phyloP scores from a whole-genome alignment of 2,888 invertebrate genomes.

The Noctua comes region DNA sequence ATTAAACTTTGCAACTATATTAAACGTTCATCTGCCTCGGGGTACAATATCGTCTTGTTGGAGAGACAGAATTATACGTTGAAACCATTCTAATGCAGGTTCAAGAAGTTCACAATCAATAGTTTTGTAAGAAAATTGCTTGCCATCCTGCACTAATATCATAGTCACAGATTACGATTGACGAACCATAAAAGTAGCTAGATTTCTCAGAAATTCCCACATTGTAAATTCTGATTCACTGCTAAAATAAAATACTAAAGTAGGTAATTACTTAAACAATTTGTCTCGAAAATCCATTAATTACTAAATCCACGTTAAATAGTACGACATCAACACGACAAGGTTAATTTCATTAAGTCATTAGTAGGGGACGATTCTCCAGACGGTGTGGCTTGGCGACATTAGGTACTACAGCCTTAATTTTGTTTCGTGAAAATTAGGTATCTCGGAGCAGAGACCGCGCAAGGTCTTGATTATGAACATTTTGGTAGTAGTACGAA shows the following conservation, averaged over 20 bases:
- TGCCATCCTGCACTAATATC: not conserved
- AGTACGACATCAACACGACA: slow-evolving; percentile 19
- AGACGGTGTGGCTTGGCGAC: slow-evolving; percentile 41
- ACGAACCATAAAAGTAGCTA: not conserved
- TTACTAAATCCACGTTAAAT: slow-evolving; percentile 23
- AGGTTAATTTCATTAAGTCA: slow-evolving; percentile 59
- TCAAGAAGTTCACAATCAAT: not conserved
- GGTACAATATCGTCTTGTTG: slow-evolving; percentile 11
- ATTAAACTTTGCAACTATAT: slow-evolving; percentile 16
- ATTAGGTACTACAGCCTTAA: slow-evolving; percentile 21
- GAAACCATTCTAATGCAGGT: not conserved
- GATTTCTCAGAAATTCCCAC: not conserved
- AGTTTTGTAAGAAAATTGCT: not conserved
- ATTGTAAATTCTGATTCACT: not conserved
- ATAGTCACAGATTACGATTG: not conserved
- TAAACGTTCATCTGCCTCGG: slow-evolving; percentile 13
- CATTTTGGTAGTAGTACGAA: slow-evolving; percentile 2
- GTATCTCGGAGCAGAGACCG: slow-evolving; percentile 41
- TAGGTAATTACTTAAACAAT: slow-evolving; percentile 12
- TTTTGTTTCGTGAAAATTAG: slow-evolving; percentile 64
- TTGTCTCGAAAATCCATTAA: slow-evolving; percentile 23
- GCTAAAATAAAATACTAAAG: not conserved
- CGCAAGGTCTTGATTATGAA: slow-evolving; percentile 51
- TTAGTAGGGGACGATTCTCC: slow-evolving; percentile 52
- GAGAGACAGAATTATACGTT: not conserved